A percentile compares a stretch with the other conserved stretches of the same genome.
Conservation (phyloP, 1,140 invertebrate species). For the Catajapyx aquilonaris region DNA sequence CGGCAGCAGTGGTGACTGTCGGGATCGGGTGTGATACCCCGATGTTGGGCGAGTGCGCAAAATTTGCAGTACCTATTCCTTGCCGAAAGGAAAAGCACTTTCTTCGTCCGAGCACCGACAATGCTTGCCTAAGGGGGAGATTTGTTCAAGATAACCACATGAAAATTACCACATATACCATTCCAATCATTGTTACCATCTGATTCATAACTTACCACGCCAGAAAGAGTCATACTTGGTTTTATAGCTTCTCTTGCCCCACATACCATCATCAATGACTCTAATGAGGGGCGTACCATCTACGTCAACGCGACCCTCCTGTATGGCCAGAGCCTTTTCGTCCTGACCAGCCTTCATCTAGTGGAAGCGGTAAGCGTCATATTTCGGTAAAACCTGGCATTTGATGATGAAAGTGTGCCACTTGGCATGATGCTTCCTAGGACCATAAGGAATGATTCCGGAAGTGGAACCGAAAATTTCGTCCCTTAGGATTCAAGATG, state of each 20-base stretch:
- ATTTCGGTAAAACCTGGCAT: too few relatives aligned
- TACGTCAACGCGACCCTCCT: conserved; percentile 2
- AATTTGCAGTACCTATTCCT: conserved; percentile 20
- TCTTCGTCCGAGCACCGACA: conserved; percentile 17
- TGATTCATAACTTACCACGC: conserved; percentile 4
- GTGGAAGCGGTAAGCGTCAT: too few relatives aligned
- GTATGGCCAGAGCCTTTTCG: conserved; percentile 3
- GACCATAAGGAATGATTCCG: too few relatives aligned
- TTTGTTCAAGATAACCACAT: neutral
- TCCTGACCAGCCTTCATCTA: conserved; percentile 2
- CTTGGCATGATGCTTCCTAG: too few relatives aligned
- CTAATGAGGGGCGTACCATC: conserved; percentile 1
- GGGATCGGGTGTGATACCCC: conserved; percentile 13
- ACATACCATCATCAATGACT: conserved; percentile 4
- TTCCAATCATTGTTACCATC: neutral
- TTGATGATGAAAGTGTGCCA: too few relatives aligned
- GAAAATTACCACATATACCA: neutral
- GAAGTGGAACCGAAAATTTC: too few relatives aligned
- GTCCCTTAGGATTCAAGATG: too few relatives aligned
- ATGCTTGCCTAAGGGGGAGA: conserved; percentile 11
- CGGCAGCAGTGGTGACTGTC: conserved; percentile 16
- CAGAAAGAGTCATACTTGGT: conserved; percentile 5
- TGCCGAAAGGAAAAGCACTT: conserved; percentile 19
- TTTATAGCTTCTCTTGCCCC: conserved; percentile 3
- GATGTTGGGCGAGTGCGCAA: conserved; percentile 13